These are phyloP conservation scores for Cotesia congregata DNA, from an alignment of 2,888 invertebrate species.

Conservation along the genomic window DNA sequence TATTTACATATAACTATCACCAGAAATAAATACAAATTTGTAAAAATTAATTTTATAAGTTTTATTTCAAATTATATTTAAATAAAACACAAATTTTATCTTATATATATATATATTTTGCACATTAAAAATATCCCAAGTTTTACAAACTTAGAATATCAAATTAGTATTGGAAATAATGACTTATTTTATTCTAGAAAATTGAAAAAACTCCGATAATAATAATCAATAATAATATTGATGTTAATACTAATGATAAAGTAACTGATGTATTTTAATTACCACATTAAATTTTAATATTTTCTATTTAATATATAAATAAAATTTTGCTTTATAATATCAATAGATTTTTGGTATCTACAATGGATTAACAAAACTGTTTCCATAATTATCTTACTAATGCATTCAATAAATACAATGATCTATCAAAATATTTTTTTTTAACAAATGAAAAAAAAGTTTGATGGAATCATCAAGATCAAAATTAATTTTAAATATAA, in stretches of 20 bases:
- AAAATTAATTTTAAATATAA: no score
- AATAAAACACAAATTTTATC: background rate
- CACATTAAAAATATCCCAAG: no score
- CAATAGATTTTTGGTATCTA: background rate
- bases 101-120: no score
- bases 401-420: background rate
- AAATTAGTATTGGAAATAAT: no score
- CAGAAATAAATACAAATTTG: background rate
- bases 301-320: background rate
- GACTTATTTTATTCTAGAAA: background rate
- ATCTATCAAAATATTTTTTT: background rate
- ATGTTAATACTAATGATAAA: background rate
- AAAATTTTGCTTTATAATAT: background rate
- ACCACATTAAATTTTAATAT: background rate
- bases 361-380: background rate
- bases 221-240: background rate
- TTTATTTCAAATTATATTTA: background rate
- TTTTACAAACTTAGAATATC: no score
- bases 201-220: background rate
- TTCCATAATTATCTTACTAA: background rate
- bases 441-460: background rate
- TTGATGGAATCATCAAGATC: conserved; percentile 15
- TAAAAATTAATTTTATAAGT: background rate
- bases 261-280: background rate
- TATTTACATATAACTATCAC: background rate